Evolutionary conservation across 2,888 invertebrate species (phyloP).

Genomic region (Serripes groenlandicus): DNA sequence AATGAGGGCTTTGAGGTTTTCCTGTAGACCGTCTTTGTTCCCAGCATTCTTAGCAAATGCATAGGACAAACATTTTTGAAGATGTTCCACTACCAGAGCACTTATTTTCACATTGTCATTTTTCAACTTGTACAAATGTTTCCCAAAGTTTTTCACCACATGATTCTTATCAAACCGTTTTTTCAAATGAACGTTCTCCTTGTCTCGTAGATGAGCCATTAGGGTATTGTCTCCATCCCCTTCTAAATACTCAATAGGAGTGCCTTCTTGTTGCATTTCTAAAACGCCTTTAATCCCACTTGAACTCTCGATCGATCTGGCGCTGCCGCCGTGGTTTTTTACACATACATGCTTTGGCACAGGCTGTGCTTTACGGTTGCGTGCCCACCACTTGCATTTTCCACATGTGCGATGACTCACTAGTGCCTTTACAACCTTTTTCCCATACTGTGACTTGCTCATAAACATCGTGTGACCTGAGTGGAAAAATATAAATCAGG

Average conservation of each 20-base stretch:
- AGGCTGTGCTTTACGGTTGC: background rate
- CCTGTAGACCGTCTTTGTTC: background rate
- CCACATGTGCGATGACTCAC: background rate
- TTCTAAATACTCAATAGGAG: background rate
- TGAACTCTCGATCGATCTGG: background rate
- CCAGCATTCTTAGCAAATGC: background rate
- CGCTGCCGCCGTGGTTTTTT: background rate
- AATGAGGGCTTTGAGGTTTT: background rate
- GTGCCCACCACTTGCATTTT: background rate
- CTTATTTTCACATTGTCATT: background rate
- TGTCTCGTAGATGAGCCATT: background rate
- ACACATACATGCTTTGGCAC: background rate
- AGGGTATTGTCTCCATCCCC: background rate
- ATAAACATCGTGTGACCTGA: background rate
- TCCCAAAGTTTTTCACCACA: background rate
- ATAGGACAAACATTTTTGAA: background rate
- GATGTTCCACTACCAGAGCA: background rate
- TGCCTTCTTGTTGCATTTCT: background rate
- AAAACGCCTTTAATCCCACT: background rate
- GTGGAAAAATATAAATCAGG: no score
- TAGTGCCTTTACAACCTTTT: background rate
- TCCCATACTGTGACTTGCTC: background rate
- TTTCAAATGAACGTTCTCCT: background rate
- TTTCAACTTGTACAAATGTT: background rate
- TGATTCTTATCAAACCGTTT: conserved; percentile 1